Evolutionary conservation across 2,113 vertebrate genomes (phyloP).

Genomic region (Burhinus bistriatus): DNA sequence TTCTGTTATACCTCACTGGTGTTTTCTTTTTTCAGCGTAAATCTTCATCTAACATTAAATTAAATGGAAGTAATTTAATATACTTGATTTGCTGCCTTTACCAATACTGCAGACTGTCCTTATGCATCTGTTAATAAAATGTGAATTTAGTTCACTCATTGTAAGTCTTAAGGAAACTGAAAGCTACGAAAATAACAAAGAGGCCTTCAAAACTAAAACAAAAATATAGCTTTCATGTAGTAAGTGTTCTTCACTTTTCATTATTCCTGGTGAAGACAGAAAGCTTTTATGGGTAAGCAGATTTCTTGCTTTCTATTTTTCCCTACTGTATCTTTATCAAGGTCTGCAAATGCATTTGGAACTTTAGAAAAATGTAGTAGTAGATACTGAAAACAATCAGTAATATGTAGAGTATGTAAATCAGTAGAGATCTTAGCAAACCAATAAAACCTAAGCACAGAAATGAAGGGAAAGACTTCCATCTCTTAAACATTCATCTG

Average conservation of each 20-base stretch:
- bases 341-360: neutral
- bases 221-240: neutral
- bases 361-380: neutral
- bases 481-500: neutral
- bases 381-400: neutral
- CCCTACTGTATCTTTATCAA: neutral
- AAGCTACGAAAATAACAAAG: neutral
- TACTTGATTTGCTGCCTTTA: neutral
- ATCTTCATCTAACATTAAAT: neutral
- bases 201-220: neutral
- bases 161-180: neutral
- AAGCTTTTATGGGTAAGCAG: neutral
- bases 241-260: neutral
- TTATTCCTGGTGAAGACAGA: neutral
- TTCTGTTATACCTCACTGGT: neutral
- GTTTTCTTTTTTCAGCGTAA: neutral
- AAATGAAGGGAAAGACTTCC: neutral
- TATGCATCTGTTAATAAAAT: neutral
- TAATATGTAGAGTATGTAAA: neutral
- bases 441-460: neutral
- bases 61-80: neutral
- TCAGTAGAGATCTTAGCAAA: neutral
- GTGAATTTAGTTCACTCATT: neutral
- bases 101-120: neutral
- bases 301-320: neutral